Evolutionary conservation across 2,888 invertebrate species (phyloP).

Genomic region (Rhaphigaster nebulosa): DNA sequence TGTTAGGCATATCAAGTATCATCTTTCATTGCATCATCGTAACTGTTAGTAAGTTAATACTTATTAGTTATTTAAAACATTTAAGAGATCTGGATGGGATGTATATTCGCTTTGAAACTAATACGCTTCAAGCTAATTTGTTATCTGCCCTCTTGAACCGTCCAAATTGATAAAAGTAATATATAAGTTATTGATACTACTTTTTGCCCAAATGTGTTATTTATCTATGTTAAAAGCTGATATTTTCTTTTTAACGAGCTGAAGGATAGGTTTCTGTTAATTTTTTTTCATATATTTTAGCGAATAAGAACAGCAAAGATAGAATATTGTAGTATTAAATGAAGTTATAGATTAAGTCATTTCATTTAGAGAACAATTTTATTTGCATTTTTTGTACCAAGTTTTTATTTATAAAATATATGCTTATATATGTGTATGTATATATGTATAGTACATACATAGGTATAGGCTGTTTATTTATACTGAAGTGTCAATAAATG

Average conservation of each 20-base stretch:
- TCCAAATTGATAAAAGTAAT: conserved; percentile 38
- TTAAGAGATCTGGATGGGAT: not conserved
- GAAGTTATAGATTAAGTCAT: conserved; percentile 43
- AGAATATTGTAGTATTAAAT: conserved; percentile 40
- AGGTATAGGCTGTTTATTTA: conserved; percentile 54
- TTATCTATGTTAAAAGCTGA: conserved; percentile 33
- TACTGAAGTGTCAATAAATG: conserved; percentile 58
- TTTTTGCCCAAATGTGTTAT: conserved; percentile 7
- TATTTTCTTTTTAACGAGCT: conserved; percentile 25
- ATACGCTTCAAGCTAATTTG: not conserved
- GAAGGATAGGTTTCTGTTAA: conserved; percentile 36
- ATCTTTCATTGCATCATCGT: not conserved
- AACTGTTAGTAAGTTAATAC: not conserved
- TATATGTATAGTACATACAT: conserved; percentile 35
- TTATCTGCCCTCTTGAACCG: conserved; percentile 42
- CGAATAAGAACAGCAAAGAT: not conserved
- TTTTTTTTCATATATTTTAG: conserved; percentile 24
- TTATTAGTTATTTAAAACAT: not conserved
- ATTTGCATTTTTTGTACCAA: conserved; percentile 52
- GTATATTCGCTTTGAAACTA: not conserved
- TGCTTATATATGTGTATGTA: conserved; percentile 47
- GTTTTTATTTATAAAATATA: conserved; percentile 40
- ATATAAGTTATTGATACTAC: conserved; percentile 23
- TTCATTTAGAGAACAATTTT: conserved; percentile 55
- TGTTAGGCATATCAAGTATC: not conserved